phyloP scores from a whole-genome alignment of 2,113 vertebrate genomes.

The Nothocercus julius region DNA sequence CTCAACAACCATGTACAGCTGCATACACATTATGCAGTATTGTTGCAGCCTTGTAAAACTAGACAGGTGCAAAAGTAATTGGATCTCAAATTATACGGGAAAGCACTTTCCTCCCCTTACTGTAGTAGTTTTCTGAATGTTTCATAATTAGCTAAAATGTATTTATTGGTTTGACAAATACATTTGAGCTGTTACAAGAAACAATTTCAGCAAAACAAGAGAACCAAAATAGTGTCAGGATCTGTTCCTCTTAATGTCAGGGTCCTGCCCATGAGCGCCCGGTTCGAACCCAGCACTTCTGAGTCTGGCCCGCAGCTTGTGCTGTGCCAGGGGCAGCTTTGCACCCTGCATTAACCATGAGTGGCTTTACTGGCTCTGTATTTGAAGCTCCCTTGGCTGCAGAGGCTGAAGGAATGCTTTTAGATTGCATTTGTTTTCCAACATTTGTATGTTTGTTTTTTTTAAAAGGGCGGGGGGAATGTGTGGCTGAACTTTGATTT shows the following conservation, averaged over 20 bases:
- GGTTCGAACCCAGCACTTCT: neutral
- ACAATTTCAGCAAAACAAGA: neutral
- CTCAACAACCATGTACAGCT: neutral
- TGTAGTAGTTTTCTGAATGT: neutral
- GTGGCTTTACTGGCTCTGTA: neutral
- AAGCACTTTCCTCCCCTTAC: neutral
- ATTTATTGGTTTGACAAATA: neutral
- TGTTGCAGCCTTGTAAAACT: neutral
- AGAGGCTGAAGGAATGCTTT: neutral
- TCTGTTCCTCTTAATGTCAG: neutral
- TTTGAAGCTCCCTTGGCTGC: neutral
- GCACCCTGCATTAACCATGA: neutral
- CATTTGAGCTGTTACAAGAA: neutral
- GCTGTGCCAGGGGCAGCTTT: neutral
- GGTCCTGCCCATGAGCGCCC: neutral
- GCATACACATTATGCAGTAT: neutral
- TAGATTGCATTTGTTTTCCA: conserved; percentile 6
- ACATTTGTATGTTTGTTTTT: neutral
- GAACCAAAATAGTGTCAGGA: neutral
- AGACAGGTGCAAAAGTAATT: neutral
- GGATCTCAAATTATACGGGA: neutral
- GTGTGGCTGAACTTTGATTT: conserved; percentile 5
- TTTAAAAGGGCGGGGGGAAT: too few species aligned
- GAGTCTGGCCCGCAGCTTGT: neutral
- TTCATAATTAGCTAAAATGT: neutral